Evolutionary conservation across 2,888 invertebrate genomes (phyloP).

Genomic region (Tanytarsus gracilentus): DNA sequence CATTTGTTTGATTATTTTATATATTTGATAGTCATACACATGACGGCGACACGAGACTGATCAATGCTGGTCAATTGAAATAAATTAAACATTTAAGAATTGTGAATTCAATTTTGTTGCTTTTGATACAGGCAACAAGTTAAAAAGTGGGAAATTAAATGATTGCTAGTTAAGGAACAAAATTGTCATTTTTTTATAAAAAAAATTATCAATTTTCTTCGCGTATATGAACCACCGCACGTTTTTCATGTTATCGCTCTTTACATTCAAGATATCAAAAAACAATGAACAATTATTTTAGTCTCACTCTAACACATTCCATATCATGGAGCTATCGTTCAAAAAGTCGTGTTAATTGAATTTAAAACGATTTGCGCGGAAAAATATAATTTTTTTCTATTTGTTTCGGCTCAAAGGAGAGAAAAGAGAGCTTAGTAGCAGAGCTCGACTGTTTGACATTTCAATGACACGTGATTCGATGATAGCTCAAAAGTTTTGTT

Average conservation of each 20-base stretch:
- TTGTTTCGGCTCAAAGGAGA: background rate
- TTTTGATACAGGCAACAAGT: background rate
- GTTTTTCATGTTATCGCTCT: too few species aligned
- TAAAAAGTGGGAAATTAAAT: too few species aligned
- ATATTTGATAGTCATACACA: background rate
- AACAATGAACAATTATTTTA: background rate
- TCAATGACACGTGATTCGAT: slow-evolving; percentile 27
- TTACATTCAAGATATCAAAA: too few species aligned
- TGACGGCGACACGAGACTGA: background rate
- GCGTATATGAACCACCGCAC: too few species aligned
- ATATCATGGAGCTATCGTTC: background rate
- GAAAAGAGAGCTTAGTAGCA: background rate
- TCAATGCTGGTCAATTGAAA: slow-evolving; percentile 2
- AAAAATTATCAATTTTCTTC: too few species aligned
- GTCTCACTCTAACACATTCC: background rate
- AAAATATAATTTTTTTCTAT: background rate
- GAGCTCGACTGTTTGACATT: slow-evolving; percentile 4
- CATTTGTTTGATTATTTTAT: too few species aligned
- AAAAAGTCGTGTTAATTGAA: slow-evolving; percentile 18
- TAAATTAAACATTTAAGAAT: slow-evolving; percentile 1
- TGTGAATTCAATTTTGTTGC: too few species aligned
- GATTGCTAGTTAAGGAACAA: too few species aligned
- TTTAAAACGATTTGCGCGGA: slow-evolving; percentile 21
- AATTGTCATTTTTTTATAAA: too few species aligned
- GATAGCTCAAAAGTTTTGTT: slow-evolving; percentile 14